Evolutionary conservation across 2,113 vertebrate genomes (phyloP).

Genomic region (Panthera uncia): DNA sequence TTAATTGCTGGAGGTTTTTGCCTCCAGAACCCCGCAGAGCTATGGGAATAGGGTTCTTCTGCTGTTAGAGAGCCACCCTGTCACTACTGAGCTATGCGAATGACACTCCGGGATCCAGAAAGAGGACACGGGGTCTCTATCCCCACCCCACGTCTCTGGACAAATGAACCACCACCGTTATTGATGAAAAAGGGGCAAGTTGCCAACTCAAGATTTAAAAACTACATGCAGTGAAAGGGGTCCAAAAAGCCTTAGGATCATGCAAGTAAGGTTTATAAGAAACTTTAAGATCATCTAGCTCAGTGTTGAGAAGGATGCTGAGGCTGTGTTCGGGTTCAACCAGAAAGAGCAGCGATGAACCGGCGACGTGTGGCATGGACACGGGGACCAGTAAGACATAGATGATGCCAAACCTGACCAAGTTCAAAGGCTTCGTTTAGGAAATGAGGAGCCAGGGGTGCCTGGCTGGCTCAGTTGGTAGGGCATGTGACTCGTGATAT

Average conservation of each 20-base stretch:
- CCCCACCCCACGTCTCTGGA: neutral
- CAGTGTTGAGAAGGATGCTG: neutral
- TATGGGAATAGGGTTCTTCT: neutral
- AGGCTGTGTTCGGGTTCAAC: neutral
- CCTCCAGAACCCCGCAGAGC: neutral
- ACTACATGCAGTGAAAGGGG: too few species aligned
- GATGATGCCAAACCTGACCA: neutral
- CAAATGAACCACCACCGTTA: neutral
- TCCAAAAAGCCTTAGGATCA: neutral
- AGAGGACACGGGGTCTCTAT: neutral
- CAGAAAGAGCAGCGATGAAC: neutral
- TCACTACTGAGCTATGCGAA: rapidly evolving
- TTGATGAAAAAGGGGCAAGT: neutral
- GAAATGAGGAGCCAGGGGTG: neutral
- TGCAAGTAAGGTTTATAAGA: neutral
- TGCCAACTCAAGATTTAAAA: neutral
- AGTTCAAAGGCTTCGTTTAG: neutral
- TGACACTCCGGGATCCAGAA: neutral
- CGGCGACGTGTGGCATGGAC: neutral
- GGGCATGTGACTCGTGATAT: neutral
- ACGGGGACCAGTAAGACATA: rapidly evolving
- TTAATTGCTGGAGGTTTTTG: slow-evolving; percentile 18
- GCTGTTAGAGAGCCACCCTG: neutral
- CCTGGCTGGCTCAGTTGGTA: neutral
- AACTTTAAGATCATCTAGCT: neutral